Evolutionary conservation across 2,888 invertebrate genomes (phyloP), one percentile per base, ranked within the genome.

Genomic region (Idaea dimidiata): DNA sequence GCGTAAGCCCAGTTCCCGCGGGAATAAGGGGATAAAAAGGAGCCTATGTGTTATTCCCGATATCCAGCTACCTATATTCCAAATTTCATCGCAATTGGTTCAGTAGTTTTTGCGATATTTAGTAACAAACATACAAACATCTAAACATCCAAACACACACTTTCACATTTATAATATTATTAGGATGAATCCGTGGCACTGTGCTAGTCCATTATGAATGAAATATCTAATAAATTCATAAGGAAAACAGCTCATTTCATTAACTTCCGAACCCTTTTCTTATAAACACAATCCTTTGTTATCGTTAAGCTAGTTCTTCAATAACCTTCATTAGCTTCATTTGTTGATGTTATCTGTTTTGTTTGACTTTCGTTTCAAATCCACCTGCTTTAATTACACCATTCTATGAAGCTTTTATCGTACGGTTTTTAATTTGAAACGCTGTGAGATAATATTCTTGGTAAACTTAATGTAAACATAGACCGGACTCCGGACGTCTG

Each of bases 251-350:
- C 24, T 5, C 24, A 24, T 24, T 43, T 43, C 43, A 43, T 14
- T 43, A 3, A 14, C 43, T 43, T 57, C 62, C 65, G 70, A 66
- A 61, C 72, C 59, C 33, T 7, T 57, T 53, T 16, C 10, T 3
- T 10, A 43, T 43, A 43, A 43, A 43, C 43, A 43, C 14, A 8
- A 43, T 8, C 43, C 43, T 43, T 43, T 43, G 43, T 43, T 43
- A 43, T 8, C 14, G 8, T 33, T 33, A 7, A 33, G 33, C 7
- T 43, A 18, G 17, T 14, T 59, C 17, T 55, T 53, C 6, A 60
- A 16, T 60, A 54, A 31, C 53, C 55, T 60, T 62, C 66, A 69
- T 59, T 59, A 62, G 17, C 59, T 55, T 55, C 55, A 60, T 62
- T 54, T 16, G 7, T 14, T 66, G 33, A 33, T 33, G 33, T 33